These are phyloP conservation scores for Vombatus ursinus DNA, from an alignment of 2,113 vertebrate genomes.

Conservation along the genomic window DNA sequence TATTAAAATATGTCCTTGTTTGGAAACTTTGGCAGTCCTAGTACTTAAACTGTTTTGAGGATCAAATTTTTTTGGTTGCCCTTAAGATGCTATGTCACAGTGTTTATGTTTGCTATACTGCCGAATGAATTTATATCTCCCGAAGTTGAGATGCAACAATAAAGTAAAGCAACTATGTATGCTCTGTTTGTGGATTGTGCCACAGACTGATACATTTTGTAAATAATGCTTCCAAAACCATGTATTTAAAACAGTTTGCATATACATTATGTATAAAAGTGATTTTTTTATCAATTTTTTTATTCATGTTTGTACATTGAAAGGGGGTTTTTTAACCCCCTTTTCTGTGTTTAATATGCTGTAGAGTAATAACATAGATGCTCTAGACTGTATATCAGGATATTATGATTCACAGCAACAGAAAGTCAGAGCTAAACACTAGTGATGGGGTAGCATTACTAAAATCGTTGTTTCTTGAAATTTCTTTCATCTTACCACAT, in stretches of 20 bases:
- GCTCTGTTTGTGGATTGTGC: slow-evolving; percentile 87
- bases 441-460: slow-evolving; percentile 84
- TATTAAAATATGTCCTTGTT: slow-evolving; percentile 64
- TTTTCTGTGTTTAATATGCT: slow-evolving; percentile 91
- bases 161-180: slow-evolving; percentile 81
- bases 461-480: slow-evolving; percentile 84
- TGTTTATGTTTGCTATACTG: slow-evolving; percentile 84
- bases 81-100: slow-evolving; percentile 80
- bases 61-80: slow-evolving; percentile 82
- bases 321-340: slow-evolving; percentile 79
- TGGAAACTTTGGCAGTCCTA: slow-evolving; percentile 87
- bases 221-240: slow-evolving; percentile 91
- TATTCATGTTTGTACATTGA: slow-evolving; percentile 94
- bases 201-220: slow-evolving; percentile 87
- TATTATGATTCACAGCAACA: slow-evolving; percentile 83
- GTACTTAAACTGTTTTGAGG: slow-evolving; percentile 81
- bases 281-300: slow-evolving; percentile 96
- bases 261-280: slow-evolving; percentile 94
- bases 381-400: slow-evolving; percentile 87
- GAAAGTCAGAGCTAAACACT: slow-evolving; percentile 82
- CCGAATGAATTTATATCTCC: slow-evolving; percentile 84
- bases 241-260: slow-evolving; percentile 96
- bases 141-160: slow-evolving; percentile 83
- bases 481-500: slow-evolving; percentile 83
- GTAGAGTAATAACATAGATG: slow-evolving; percentile 88